A percentile compares a stretch with the other conserved stretches of the same genome.
These are phyloP conservation scores for Drosophila subpulchrella DNA, from an alignment of 1,140 invertebrate species.

Conservation along the genomic window DNA sequence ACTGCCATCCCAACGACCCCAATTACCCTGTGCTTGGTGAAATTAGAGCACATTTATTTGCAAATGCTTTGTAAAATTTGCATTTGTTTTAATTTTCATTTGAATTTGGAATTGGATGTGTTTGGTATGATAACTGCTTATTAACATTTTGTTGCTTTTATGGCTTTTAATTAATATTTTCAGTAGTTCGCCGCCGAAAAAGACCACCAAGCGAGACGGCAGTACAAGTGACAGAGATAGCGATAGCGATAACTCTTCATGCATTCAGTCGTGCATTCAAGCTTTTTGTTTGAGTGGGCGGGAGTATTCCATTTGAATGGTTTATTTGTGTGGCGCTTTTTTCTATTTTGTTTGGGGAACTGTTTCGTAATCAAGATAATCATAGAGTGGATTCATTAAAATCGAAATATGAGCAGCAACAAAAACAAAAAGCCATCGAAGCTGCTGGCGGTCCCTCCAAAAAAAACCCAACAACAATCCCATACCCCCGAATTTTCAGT, in stretches of 20 bases:
- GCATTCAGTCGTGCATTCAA: slow-evolving; percentile 33
- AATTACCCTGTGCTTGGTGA: background rate
- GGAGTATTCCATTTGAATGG: slow-evolving; percentile 61
- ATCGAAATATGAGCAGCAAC: slow-evolving; percentile 73
- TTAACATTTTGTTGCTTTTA: slow-evolving; percentile 52
- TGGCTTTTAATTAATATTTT: slow-evolving; percentile 56
- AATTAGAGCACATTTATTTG: slow-evolving; percentile 34
- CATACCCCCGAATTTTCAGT: slow-evolving; percentile 10
- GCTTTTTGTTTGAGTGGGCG: slow-evolving; percentile 43
- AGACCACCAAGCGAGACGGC: slow-evolving; percentile 41
- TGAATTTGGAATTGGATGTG: slow-evolving; percentile 22
- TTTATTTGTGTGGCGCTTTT: slow-evolving; percentile 46
- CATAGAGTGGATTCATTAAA: slow-evolving; percentile 77
- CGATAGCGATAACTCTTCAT: slow-evolving; percentile 36
- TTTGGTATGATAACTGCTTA: slow-evolving; percentile 35
- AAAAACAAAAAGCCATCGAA: slow-evolving; percentile 55
- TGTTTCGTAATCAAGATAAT: slow-evolving; percentile 77
- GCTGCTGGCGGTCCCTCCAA: slow-evolving; percentile 39
- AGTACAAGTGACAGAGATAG: slow-evolving; percentile 20
- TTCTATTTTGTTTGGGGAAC: slow-evolving; percentile 12
- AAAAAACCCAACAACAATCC: slow-evolving; percentile 1
- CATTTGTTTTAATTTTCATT: slow-evolving; percentile 34
- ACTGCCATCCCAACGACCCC: background rate
- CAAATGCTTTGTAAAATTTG: slow-evolving; percentile 26
- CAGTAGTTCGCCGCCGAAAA: slow-evolving; percentile 39